Percentiles rank a stretch among this genome's conserved stretches.
Conservation (phyloP, 1,140 invertebrate genomes). For the Drosophila takahashii region DNA sequence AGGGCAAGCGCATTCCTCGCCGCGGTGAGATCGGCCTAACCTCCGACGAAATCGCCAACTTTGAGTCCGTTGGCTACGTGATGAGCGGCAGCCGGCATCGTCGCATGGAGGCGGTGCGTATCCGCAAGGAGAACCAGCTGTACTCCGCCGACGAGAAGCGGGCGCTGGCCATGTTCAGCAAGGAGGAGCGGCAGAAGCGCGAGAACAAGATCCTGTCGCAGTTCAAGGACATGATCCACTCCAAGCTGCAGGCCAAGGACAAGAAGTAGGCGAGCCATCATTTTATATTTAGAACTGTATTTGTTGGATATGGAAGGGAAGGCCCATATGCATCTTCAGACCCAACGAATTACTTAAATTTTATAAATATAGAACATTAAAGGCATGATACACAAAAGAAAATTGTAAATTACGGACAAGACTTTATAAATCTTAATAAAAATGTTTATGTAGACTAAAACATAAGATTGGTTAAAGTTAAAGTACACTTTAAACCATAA, state of each 20-base stretch:
- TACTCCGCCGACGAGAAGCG: slow-evolving; percentile 99
- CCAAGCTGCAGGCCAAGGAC: slow-evolving; percentile 86
- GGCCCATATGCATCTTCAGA: not conserved
- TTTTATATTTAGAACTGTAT: not conserved
- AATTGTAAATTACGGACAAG: not conserved
- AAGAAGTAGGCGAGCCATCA: slow-evolving; percentile 63
- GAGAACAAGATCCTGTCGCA: slow-evolving; percentile 98
- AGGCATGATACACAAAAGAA: not conserved
- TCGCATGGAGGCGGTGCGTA: slow-evolving; percentile 99
- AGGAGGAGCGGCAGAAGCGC: slow-evolving; percentile 97
- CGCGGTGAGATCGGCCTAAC: slow-evolving; percentile 99
- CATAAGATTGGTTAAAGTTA: no score
- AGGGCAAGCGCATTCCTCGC: slow-evolving; percentile 98
- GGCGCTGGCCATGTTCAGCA: slow-evolving; percentile 98
- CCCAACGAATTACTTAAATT: not conserved
- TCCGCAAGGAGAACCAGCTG: slow-evolving; percentile 99
- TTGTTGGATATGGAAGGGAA: no score
- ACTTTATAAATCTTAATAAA: no score
- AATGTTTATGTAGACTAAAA: no score
- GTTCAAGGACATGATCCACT: slow-evolving; percentile 95
- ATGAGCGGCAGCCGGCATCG: slow-evolving; percentile 99
- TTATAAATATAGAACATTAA: not conserved
- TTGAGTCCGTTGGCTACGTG: slow-evolving; percentile 98
- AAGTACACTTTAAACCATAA: no score
- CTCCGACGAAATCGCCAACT: slow-evolving; percentile 96